A percentile compares a stretch with the other conserved stretches of the same genome.
These are phyloP conservation scores for Petaurus breviceps DNA, from an alignment of 2,113 vertebrate species.

Conservation along the genomic window DNA sequence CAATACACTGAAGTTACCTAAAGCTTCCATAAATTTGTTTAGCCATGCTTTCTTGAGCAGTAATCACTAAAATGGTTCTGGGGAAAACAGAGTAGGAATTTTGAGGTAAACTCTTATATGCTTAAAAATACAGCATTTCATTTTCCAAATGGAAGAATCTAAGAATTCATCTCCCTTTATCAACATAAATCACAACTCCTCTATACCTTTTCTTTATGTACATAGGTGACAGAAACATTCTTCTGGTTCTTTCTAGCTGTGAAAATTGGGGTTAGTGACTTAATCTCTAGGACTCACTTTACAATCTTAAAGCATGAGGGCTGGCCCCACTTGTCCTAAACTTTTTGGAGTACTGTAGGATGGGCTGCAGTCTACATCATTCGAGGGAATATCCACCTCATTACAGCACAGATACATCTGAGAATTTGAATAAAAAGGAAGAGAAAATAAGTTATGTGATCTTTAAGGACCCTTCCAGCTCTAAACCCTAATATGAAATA, in stretches of 20 bases:
- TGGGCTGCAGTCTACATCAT: background rate
- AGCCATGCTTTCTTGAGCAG: background rate
- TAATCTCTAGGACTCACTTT: background rate
- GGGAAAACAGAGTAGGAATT: background rate
- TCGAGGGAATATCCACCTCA: background rate
- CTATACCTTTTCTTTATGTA: background rate
- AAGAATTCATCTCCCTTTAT: background rate
- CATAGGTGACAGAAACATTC: background rate
- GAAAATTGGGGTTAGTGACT: background rate
- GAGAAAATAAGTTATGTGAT: background rate
- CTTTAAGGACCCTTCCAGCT: background rate
- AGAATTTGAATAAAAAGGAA: background rate
- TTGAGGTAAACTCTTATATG: background rate
- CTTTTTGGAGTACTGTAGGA: background rate
- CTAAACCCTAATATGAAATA: background rate
- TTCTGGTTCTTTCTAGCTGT: background rate
- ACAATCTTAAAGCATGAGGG: background rate
- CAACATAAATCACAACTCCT: background rate
- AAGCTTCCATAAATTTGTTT: background rate
- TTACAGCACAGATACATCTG: background rate
- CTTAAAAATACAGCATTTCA: background rate
- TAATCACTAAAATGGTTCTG: background rate
- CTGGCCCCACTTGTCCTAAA: background rate
- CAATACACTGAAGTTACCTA: background rate
- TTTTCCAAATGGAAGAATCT: background rate